A percentile compares a stretch with the other conserved stretches of the same genome.
These are phyloP conservation scores for Turritopsis rubra DNA, from an alignment of 30 jellyfish, hydroid and myxozoan species.

Conservation along the genomic window DNA sequence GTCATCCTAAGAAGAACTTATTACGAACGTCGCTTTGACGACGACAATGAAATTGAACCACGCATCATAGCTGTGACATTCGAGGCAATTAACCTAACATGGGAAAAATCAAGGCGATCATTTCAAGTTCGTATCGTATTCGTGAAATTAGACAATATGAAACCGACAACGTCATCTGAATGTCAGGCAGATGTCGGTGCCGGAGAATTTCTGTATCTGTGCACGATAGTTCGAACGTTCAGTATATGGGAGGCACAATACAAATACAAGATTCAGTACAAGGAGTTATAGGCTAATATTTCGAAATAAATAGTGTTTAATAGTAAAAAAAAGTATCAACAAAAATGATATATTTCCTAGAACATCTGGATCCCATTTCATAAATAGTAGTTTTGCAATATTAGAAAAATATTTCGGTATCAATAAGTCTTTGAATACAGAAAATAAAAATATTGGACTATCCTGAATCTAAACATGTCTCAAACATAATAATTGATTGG, in stretches of 20 bases:
- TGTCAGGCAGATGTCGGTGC: conserved; percentile 8
- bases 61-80: conserved; percentile 22
- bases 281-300: not conserved
- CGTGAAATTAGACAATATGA: not conserved
- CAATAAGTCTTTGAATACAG: not conserved
- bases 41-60: not conserved
- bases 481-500: no score
- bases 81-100: conserved; percentile 19
- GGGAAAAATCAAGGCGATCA: not conserved
- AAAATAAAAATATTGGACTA: no score
- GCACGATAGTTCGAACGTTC: not conserved
- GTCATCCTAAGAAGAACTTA: not conserved
- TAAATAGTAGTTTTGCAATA: not conserved
- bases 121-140: conserved; percentile 11
- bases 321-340: no score
- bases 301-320: not conserved
- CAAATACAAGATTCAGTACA: not conserved
- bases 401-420: not conserved
- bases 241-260: not conserved
- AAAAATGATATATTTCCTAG: no score
- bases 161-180: not conserved
- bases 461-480: no score
- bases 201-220: not conserved
- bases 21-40: conserved; percentile 7
- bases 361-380: no score